phyloP scores from a whole-genome alignment of 2,888 invertebrate genomes.

The Lycaena phlaeas region DNA sequence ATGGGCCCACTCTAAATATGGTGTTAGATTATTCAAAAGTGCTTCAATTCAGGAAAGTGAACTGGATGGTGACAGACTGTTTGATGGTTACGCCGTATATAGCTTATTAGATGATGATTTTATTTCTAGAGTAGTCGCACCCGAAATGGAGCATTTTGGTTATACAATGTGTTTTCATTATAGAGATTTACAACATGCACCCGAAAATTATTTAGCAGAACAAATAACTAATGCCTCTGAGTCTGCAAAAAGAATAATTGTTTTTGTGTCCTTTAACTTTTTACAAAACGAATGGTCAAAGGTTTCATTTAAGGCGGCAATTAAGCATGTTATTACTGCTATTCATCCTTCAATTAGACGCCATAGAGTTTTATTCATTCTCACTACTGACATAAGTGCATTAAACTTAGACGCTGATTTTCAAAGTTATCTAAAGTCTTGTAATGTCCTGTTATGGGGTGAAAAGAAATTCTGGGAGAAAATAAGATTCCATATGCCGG shows the following conservation, averaged over 20 bases:
- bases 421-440: slow-evolving; percentile 79
- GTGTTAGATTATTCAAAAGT: slow-evolving; percentile 82
- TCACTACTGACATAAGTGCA: slow-evolving; percentile 78
- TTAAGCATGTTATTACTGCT: slow-evolving; percentile 78
- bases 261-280: slow-evolving; percentile 86
- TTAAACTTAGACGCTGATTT: slow-evolving; percentile 83
- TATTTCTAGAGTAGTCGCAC: slow-evolving; percentile 78
- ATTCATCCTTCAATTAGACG: slow-evolving; percentile 78
- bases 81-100: slow-evolving; percentile 92
- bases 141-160: slow-evolving; percentile 80
- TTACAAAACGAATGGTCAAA: slow-evolving; percentile 88
- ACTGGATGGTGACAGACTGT: slow-evolving; percentile 78
- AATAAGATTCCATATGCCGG: slow-evolving; percentile 86
- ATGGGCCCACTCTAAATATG: slow-evolving; percentile 87
- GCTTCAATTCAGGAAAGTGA: slow-evolving; percentile 71
- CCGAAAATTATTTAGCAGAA: slow-evolving; percentile 75
- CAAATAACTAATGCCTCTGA: slow-evolving; percentile 76
- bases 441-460: slow-evolving; percentile 83
- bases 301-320: slow-evolving; percentile 84
- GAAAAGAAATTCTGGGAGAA: slow-evolving; percentile 94
- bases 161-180: slow-evolving; percentile 79
- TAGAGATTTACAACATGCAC: slow-evolving; percentile 75
- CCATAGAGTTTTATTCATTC: slow-evolving; percentile 71
- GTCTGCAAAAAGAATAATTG: slow-evolving; percentile 79
- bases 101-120: slow-evolving; percentile 85